phyloP scores from a whole-genome alignment of 1,140 invertebrate genomes.

The Teleopsis dalmanni region DNA sequence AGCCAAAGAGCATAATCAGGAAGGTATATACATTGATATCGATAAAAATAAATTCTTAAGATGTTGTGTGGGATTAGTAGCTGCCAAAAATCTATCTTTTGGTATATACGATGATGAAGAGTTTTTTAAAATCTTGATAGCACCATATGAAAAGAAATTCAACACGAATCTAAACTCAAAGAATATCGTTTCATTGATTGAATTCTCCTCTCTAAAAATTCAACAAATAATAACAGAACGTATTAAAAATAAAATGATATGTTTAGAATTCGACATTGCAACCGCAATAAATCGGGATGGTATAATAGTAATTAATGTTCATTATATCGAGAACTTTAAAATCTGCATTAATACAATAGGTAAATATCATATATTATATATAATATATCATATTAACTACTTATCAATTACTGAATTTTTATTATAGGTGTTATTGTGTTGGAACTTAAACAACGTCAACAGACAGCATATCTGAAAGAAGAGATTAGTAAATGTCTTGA shows the following conservation, averaged over 20 bases:
- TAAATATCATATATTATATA: background rate
- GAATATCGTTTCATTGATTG: background rate
- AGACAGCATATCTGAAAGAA: background rate
- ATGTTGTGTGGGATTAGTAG: constrained; percentile 5
- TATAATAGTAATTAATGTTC: background rate
- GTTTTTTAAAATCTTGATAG: background rate
- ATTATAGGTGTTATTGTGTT: background rate
- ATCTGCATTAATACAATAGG: background rate
- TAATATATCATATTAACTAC: background rate
- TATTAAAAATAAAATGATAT: background rate
- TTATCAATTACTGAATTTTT: background rate
- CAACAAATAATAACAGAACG: background rate
- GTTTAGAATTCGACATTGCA: background rate
- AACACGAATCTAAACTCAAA: background rate
- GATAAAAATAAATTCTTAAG: background rate
- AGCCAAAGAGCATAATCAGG: too few species aligned
- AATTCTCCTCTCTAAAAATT: background rate
- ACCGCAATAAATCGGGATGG: background rate
- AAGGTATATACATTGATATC: too few species aligned
- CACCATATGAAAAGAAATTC: constrained; percentile 3
- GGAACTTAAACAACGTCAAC: background rate
- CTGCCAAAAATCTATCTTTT: background rate
- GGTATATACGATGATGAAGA: constrained; percentile 2
- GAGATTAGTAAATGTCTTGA: constrained; percentile 1
- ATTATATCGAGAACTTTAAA: background rate